phyloP scores from a whole-genome alignment of 2,797 vertebrate species.

The Pantherophis vulpinus region DNA sequence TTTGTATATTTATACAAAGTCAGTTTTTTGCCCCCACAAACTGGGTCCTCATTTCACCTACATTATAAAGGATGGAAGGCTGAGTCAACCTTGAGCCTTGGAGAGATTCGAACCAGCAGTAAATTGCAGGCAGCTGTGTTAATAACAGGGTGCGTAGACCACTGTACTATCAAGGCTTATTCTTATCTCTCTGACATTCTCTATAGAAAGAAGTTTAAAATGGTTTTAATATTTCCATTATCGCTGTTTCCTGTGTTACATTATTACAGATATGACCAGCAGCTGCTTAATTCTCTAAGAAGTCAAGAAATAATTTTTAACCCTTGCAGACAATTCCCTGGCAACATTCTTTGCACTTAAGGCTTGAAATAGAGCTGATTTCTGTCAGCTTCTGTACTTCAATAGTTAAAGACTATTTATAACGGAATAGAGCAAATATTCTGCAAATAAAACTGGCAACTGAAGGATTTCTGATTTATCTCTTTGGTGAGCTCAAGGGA shows the following conservation, averaged over 20 bases:
- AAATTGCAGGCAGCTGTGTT: no score
- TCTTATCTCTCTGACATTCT: not conserved
- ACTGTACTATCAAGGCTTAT: no score
- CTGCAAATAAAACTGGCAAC: constrained; percentile 45
- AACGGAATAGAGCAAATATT: not conserved
- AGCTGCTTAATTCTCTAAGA: not conserved
- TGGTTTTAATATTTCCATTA: not conserved
- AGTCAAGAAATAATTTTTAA: not conserved
- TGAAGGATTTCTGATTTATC: constrained; percentile 51
- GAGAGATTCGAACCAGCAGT: no score
- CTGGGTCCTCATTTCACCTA: no score
- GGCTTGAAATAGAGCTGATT: not conserved
- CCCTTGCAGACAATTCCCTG: not conserved
- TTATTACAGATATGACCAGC: not conserved
- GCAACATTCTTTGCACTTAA: not conserved
- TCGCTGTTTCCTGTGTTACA: not conserved
- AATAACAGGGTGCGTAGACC: no score
- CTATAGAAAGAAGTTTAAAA: not conserved
- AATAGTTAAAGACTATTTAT: constrained; percentile 32
- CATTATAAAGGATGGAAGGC: no score
- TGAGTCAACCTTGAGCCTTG: no score
- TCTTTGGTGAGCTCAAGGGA: constrained; percentile 20
- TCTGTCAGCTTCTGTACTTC: constrained; percentile 3
- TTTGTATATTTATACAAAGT: no score
- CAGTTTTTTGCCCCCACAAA: no score